A percentile compares a stretch with the other conserved stretches of the same genome.
phyloP scores from a whole-genome alignment of 2,888 invertebrate genomes.

The Clivina fossor region DNA sequence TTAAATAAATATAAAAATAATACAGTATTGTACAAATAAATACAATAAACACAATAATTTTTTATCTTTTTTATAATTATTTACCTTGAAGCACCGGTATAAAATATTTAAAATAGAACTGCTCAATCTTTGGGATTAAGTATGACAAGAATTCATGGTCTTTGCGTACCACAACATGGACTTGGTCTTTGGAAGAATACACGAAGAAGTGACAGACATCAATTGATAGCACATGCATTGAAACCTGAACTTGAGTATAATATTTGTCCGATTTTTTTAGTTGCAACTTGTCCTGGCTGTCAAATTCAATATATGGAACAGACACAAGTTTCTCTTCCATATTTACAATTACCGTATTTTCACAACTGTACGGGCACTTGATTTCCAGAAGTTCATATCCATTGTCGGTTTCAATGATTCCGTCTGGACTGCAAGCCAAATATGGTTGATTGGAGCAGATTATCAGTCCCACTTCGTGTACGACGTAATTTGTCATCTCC shows the following conservation, averaged over 20 bases:
- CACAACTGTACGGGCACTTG: conserved; percentile 1
- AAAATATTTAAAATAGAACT: conserved; percentile 11
- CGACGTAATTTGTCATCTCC: conserved; percentile 4
- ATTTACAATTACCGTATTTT: conserved; percentile 4
- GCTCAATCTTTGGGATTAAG: conserved; percentile 4
- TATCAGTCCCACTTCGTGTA: neutral
- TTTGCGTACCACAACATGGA: conserved; percentile 3
- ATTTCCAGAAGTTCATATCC: neutral
- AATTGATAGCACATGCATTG: conserved; percentile 1
- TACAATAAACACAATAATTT: too few relatives aligned
- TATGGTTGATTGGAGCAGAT: neutral
- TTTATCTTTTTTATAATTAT: too few relatives aligned
- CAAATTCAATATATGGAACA: conserved; percentile 3
- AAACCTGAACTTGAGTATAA: conserved; percentile 5
- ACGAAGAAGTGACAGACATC: conserved; percentile 9
- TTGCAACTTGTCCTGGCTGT: neutral
- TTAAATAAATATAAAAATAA: too few relatives aligned
- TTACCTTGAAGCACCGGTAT: neutral
- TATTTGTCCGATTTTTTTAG: conserved; percentile 3
- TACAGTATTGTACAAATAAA: too few relatives aligned
- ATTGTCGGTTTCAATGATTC: conserved; percentile 1
- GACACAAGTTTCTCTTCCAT: neutral
- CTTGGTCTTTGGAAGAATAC: neutral
- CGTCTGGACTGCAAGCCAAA: conserved; percentile 3
- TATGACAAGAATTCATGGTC: conserved; percentile 1